Base-by-base conservation (phyloP, 1,140 invertebrate species). In the Ridgeia piscesae region DNA sequence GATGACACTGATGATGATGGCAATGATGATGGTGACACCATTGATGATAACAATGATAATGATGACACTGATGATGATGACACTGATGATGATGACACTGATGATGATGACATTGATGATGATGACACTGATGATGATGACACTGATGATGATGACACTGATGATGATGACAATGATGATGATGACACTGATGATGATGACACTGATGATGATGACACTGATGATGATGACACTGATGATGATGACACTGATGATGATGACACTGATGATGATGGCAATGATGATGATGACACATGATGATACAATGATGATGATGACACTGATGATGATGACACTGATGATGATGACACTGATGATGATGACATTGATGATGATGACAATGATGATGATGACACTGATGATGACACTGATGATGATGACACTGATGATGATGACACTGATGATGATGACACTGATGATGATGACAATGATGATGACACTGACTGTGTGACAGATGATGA, bases 141-240 rank as follows among this genome's bases (percentile, higher is more conserved):
- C n/a, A n/a, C n/a, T n/a, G n/a, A n/a, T n/a, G n/a, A n/a, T 89
- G 89, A 89, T 89, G 89, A 89, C 34, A 34, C 9, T 89, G 89
- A 89, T 89, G 89, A 89, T 89, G 89, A 89, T 14, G 14, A 14
- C 14, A 17, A 89, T 89, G 89, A 89, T 89, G 89, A 89, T 14
- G 14, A 6, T 89, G 89, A 89, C 14, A 17, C 4, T 89, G 89
- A 89, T 14, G 14, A 89, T 89, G 89, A 89, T 89, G 89, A 89
- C 14, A 34, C 4, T 14, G 14, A 89, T 89, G 89, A 89, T 89
- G 89, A 89, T 14, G 14, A 89, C 34, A 42, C 4, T 42, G 42
- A 42, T 42, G 42, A 42, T 42, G 42, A 42, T 42, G 4, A 6
- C 11, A 42, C 4, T 42, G 42, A 42, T 42, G 42, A 42, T 11